Conservation (phyloP, 2,797 vertebrate species). For the Thripadectes ignobilis region DNA sequence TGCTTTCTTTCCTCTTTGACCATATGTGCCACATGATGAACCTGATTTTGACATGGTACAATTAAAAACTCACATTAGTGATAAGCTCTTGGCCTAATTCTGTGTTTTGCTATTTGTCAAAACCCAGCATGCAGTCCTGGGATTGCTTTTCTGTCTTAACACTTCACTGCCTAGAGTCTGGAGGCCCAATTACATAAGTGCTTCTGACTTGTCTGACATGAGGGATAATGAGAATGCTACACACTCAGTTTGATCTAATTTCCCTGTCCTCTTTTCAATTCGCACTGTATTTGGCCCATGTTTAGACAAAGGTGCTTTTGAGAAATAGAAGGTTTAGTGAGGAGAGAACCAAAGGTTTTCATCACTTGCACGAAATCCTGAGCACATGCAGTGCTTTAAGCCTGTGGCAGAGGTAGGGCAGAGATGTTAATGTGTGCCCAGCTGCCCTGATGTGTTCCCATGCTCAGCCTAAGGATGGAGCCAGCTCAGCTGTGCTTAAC, state of each 20-base stretch:
- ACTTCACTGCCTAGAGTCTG: constrained; percentile 57
- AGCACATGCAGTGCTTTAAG: neutral
- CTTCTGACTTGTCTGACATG: constrained; percentile 61
- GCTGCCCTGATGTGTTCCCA: neutral
- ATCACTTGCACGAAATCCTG: neutral
- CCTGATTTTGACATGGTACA: neutral
- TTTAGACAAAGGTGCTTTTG: constrained; percentile 21
- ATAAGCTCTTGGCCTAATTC: constrained; percentile 40
- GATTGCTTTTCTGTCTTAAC: constrained; percentile 60
- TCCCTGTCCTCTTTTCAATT: constrained; percentile 56
- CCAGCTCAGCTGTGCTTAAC: neutral
- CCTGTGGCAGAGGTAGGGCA: neutral
- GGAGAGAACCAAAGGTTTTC: neutral
- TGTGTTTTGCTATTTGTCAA: constrained; percentile 56
- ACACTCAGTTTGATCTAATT: constrained; percentile 57
- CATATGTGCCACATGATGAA: neutral
- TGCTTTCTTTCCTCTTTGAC: neutral
- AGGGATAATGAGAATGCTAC: constrained; percentile 50
- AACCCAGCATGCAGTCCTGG: constrained; percentile 42
- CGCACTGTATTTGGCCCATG: constrained; percentile 10
- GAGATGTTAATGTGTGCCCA: neutral
- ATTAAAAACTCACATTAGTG: constrained; percentile 6
- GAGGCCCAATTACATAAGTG: constrained; percentile 59
- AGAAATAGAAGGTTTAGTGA: neutral
- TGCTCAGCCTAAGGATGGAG: neutral